Conservation (phyloP, 30 jellyfish, hydroid and myxozoan genomes). For the Morbakka virulenta region DNA sequence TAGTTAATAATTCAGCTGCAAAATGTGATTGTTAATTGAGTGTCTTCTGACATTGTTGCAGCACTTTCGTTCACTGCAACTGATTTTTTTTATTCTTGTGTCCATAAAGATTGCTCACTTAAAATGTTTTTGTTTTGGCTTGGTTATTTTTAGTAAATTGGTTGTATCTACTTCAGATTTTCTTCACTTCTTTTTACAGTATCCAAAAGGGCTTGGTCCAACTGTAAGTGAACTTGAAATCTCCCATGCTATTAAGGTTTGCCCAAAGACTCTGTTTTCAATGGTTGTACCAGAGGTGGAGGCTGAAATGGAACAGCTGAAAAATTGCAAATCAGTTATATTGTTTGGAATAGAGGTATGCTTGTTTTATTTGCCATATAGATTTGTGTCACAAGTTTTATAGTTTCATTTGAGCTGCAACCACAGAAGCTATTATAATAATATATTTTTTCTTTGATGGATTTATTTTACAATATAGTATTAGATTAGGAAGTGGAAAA, state of each 20-base stretch:
- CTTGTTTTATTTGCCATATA: not conserved
- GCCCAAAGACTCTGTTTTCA: slow-evolving; percentile 88
- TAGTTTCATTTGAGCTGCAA: too few species aligned
- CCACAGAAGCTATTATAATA: not conserved
- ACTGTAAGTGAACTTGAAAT: slow-evolving; percentile 84
- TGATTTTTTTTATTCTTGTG: too few species aligned
- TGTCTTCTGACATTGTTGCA: too few species aligned
- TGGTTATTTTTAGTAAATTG: too few species aligned
- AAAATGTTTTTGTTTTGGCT: too few species aligned
- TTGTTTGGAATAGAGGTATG: slow-evolving; percentile 97
- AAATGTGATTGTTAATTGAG: too few species aligned
- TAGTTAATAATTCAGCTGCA: too few species aligned
- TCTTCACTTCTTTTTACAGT: slow-evolving; percentile 49
- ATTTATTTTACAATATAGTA: not conserved
- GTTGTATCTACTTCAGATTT: too few species aligned
- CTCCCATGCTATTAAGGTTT: slow-evolving; percentile 54
- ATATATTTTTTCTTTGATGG: not conserved
- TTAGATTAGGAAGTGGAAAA: too few species aligned
- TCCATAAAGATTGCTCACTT: too few species aligned
- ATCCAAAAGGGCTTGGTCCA: slow-evolving; percentile 97
- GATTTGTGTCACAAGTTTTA: too few species aligned
- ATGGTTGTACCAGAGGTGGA: slow-evolving; percentile 93
- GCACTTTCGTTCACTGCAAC: too few species aligned
- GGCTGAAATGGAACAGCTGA: slow-evolving; percentile 46
- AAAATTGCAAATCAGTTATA: slow-evolving; percentile 67